phyloP scores from a whole-genome alignment of 1,140 invertebrate species.

The Drosophila pallidifrons region DNA sequence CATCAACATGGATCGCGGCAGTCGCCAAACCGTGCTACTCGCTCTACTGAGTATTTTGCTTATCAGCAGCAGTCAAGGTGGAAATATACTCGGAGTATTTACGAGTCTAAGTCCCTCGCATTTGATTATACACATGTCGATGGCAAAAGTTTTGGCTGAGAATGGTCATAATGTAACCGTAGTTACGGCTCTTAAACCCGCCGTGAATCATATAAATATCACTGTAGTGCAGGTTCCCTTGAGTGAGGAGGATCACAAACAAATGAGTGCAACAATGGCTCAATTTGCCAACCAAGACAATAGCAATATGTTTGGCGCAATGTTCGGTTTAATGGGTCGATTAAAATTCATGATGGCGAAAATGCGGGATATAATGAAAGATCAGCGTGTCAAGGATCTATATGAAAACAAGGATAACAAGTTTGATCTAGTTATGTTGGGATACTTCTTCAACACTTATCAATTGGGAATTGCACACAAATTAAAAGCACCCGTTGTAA shows the following conservation, averaged over 20 bases:
- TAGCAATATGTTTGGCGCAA: slow-evolving; percentile 7
- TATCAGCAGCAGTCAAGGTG: slow-evolving; percentile 32
- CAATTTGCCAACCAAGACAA: slow-evolving; percentile 34
- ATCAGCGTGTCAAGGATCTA: slow-evolving; percentile 47
- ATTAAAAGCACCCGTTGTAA: slow-evolving; percentile 58
- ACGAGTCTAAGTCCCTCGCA: slow-evolving; percentile 72
- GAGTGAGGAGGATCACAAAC: slow-evolving; percentile 14
- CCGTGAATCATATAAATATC: slow-evolving; percentile 52
- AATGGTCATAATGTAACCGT: slow-evolving; percentile 76
- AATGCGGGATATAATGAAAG: slow-evolving; percentile 43
- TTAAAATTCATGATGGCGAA: slow-evolving; percentile 40
- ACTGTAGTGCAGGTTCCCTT: slow-evolving; percentile 50
- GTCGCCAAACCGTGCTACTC: slow-evolving; percentile 13
- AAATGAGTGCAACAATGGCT: slow-evolving; percentile 20
- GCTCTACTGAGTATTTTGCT: slow-evolving; percentile 3
- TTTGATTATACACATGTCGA: slow-evolving; percentile 73
- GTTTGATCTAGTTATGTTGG: slow-evolving; percentile 70
- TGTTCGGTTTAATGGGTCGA: slow-evolving; percentile 20
- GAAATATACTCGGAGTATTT: slow-evolving; percentile 73
- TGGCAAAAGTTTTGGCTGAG: slow-evolving; percentile 65
- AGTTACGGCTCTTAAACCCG: slow-evolving; percentile 55
- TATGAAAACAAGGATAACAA: slow-evolving; percentile 65
- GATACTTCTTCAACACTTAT: slow-evolving; percentile 69
- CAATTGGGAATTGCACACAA: slow-evolving; percentile 68
- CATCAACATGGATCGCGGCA: slow-evolving; percentile 33